Base-by-base conservation (phyloP, 2,797 vertebrate genomes). In the Spea hammondii region DNA sequence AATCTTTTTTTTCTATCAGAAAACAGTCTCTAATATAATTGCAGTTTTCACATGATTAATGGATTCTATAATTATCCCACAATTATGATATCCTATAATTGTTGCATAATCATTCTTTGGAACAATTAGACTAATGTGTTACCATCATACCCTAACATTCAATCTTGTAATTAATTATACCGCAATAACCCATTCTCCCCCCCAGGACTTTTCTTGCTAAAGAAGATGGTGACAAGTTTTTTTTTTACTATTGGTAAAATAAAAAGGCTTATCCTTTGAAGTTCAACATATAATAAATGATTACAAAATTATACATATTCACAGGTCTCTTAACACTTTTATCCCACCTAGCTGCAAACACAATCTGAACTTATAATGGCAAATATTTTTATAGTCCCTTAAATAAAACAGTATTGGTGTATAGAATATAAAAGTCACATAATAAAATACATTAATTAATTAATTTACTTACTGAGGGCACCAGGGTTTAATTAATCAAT, bases 1-100 rank as follows among this genome's bases (percentile, higher is more conserved):
- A 62, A 75, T 76, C 78, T 71, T 14, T 32, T 32, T 32, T 32
- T 45, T 44, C 65, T 62, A 82, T 82, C 74, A 68, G 68, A 68
- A 77, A 82, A 73, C 74, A 77, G 79, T 82, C 79, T 77, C 70
- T 46, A 32, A 54, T 72, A 82, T 77, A 82, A 82, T 77, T 77
- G 70, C 74, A 48, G 62, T 81, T 72, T 68, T 68, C 48, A 54
- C 49, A 72, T 82, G 74, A 82, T 82, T 73, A 77, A 82, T 77
- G 70, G 45, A 83, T 72, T 78, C 80, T 50, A 57, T 72, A 79
- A 78, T 83, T 76, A 78, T 70, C 53, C 55, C 65, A 66, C 70
- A 70, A 65, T 74, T 78, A 82, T 65, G 65, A 76, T 17, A 74
- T 74, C 76, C 76, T 65, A 68, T 65, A 76, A 79, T 76, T 60